These are phyloP conservation scores for Sarcophaga subvicina DNA, from an alignment of 2,888 invertebrate genomes.

Conservation along the genomic window DNA sequence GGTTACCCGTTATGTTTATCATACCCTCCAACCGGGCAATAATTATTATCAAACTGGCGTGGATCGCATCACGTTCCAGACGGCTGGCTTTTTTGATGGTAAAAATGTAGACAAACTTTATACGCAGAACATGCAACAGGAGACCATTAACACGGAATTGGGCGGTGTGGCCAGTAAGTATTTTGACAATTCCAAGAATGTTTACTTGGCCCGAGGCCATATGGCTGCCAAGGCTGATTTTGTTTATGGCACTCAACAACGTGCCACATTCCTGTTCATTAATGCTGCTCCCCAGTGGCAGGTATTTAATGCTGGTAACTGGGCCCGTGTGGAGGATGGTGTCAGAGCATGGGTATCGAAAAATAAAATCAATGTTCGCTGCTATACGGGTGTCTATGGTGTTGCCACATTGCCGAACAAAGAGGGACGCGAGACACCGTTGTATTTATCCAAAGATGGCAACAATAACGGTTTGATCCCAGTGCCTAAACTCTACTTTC, in stretches of 20 bases:
- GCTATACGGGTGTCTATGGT: conserved; percentile 84
- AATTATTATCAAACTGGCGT: conserved; percentile 81
- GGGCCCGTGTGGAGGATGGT: conserved; percentile 83
- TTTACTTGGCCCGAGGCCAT: conserved; percentile 83
- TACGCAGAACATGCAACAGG: conserved; percentile 77
- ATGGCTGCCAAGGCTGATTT: conserved; percentile 83
- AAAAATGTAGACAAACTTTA: conserved; percentile 80
- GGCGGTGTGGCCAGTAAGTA: conserved; percentile 75
- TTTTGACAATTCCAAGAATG: conserved; percentile 71
- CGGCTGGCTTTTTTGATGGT: conserved; percentile 78
- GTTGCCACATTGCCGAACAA: conserved; percentile 83
- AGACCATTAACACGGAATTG: conserved; percentile 79
- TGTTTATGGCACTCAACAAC: conserved; percentile 82
- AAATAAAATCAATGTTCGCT: conserved; percentile 79
- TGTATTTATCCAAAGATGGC: conserved; percentile 79
- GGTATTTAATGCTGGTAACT: conserved; percentile 85
- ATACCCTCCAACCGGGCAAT: conserved; percentile 80
- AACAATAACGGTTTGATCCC: conserved; percentile 82
- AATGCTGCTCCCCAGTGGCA: conserved; percentile 85
- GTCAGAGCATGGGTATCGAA: conserved; percentile 77
- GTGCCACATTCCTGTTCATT: conserved; percentile 83
- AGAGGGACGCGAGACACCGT: conserved; percentile 77
- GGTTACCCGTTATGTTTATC: conserved; percentile 80
- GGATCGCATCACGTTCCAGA: conserved; percentile 79
- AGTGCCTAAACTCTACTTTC: conserved; percentile 84